phyloP scores from a whole-genome alignment of 2,113 vertebrate species.

The Vombatus ursinus region DNA sequence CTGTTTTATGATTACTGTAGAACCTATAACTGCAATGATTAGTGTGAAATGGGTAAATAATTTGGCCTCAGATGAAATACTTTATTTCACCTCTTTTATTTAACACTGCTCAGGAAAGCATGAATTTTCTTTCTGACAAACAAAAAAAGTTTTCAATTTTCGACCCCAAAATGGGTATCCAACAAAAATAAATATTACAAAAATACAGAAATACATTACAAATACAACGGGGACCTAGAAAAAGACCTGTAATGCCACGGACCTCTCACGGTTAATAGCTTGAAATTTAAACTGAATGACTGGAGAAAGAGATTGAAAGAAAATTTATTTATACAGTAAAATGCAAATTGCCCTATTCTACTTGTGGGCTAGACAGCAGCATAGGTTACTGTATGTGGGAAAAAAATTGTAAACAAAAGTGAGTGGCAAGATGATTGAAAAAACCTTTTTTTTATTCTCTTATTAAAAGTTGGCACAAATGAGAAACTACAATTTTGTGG shows the following conservation, averaged over 20 bases:
- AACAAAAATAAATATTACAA: constrained; percentile 52
- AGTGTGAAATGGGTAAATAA: background rate
- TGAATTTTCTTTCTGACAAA: background rate
- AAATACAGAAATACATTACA: background rate
- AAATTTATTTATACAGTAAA: constrained; percentile 30
- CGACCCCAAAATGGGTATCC: background rate
- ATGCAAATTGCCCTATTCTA: constrained; percentile 25
- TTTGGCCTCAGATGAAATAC: background rate
- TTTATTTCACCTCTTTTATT: background rate
- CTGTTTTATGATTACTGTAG: background rate
- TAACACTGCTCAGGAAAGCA: background rate
- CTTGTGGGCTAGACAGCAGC: constrained; percentile 18
- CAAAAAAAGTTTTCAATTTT: background rate
- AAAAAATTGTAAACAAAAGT: constrained; percentile 43
- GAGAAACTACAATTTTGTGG: constrained; percentile 78
- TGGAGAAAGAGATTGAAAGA: background rate
- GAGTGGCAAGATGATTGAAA: constrained; percentile 4
- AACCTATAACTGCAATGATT: background rate
- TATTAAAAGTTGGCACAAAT: constrained; percentile 78
- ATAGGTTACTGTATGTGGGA: background rate
- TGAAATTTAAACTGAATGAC: constrained; percentile 33
- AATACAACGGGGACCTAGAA: background rate
- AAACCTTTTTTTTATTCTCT: constrained; percentile 58
- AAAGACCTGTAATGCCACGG: background rate
- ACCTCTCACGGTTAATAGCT: background rate